Evolutionary conservation across 1,140 invertebrate species (phyloP), one percentile per base, ranked within the genome.

Genomic region (Drosophila malerkotliana): DNA sequence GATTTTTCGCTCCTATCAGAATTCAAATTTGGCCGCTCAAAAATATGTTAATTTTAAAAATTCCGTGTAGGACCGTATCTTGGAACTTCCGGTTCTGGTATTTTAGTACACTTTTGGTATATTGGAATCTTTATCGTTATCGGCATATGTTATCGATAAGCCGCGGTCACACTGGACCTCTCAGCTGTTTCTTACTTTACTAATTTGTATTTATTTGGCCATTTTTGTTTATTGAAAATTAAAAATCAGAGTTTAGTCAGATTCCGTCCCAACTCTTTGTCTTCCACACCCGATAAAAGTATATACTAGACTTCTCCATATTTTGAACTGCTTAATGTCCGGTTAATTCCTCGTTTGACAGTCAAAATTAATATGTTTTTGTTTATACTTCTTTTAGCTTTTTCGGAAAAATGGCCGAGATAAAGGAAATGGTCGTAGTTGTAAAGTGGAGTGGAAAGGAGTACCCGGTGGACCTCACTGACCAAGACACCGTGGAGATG

Each of bases 401-500:
- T 0, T 9, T n/a, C 7, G 1, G 2, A 44, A 44, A 44, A 18
- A 78, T 78, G 76, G 63, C 72, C 55, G 82, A 85, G 14, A 57
- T 87, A n/a, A 82, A 82, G 26, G 82, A 85, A 68, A 51, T 85
- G 30, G 83, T 93, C 80, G 92, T 97, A 52, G 94, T 95, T 74
- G 94, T 99, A 3, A 98, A 98, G 94, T 99, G 98, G 98, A 96
- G 95, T 91, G 97, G 97, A 15, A 91, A 89, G 44, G 90, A 91
- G 52, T 91, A 74, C 34, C 78, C 76, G 0, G 61, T 91, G 6
- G 95, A 92, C 94, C 73, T 92, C 96, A 77, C 93, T 92, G 49
- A 94, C 94, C 66, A 94, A 93, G 96, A 97, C 78, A 97, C 96
- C 1, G 95, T 97, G 0, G 93, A 93, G 8, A 94, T 95, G 87